phyloP scores from a whole-genome alignment of 2,888 invertebrate species.

The Acleris emargana region DNA sequence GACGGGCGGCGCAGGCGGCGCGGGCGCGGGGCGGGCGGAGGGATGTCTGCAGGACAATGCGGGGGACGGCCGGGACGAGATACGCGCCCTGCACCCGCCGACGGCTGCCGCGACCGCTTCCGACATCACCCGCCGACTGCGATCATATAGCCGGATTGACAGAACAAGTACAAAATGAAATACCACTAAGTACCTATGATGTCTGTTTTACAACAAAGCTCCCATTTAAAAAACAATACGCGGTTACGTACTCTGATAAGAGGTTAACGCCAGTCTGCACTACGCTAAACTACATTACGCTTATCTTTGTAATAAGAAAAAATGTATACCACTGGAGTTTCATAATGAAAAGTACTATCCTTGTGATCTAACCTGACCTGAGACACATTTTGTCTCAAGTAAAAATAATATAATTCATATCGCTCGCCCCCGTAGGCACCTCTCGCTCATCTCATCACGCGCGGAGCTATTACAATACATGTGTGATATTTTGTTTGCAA shows the following conservation, averaged over 20 bases:
- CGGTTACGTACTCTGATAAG: too few relatives aligned
- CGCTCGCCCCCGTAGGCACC: not conserved
- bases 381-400: not conserved
- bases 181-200: too few relatives aligned
- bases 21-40: constrained; percentile 5
- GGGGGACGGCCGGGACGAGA: constrained; percentile 26
- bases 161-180: too few relatives aligned
- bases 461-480: not conserved
- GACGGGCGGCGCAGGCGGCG: not conserved
- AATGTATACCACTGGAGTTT: too few relatives aligned
- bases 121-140: not conserved
- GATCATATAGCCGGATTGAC: too few relatives aligned
- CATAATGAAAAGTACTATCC: too few relatives aligned
- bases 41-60: constrained; percentile 18
- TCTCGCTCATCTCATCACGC: constrained; percentile 6
- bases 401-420: constrained; percentile 14
- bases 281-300: too few relatives aligned
- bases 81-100: constrained; percentile 14
- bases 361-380: too few relatives aligned
- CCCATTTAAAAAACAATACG: too few relatives aligned
- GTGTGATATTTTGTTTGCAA: constrained; percentile 11
- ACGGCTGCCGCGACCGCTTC: constrained; percentile 7
- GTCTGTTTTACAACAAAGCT: too few relatives aligned
- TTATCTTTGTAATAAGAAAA: too few relatives aligned
- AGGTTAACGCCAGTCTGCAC: too few relatives aligned